Percentiles rank a stretch among this genome's conserved stretches.
phyloP scores from a whole-genome alignment of 92 coral and sea anemone genomes.

The Scolanthus callimorphus region DNA sequence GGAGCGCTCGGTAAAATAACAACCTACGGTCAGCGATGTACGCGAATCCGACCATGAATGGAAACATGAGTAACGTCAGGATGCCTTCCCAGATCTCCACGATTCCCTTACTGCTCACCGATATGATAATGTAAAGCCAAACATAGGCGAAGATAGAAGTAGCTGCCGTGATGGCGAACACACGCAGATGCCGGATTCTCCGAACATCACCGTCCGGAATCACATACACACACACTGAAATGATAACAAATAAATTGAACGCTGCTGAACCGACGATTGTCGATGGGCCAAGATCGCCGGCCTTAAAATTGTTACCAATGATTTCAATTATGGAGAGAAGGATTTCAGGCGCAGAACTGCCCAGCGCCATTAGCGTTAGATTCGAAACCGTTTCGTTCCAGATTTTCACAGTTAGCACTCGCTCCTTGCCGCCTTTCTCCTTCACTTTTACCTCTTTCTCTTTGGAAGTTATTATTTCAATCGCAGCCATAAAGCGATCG shows the following conservation, averaged over 20 bases:
- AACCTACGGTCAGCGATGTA: slow-evolving; percentile 88
- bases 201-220: slow-evolving; percentile 95
- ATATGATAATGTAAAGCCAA: slow-evolving; percentile 87
- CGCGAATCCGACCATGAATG: slow-evolving; percentile 76
- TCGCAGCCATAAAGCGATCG: slow-evolving; percentile 98
- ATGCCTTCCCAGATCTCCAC: slow-evolving; percentile 91
- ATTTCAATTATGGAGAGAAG: slow-evolving; percentile 91
- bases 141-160: slow-evolving; percentile 90
- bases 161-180: slow-evolving; percentile 92
- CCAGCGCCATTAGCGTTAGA: slow-evolving; percentile 97
- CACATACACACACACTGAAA: slow-evolving; percentile 91
- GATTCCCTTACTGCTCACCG: slow-evolving; percentile 64
- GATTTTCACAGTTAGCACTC: slow-evolving; percentile 88
- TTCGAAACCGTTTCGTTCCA: slow-evolving; percentile 99
- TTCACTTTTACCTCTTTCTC: slow-evolving; percentile 89
- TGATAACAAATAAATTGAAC: slow-evolving; percentile 91
- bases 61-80: slow-evolving; percentile 85
- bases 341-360: slow-evolving; percentile 99
- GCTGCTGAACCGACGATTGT: slow-evolving; percentile 99
- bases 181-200: slow-evolving; percentile 93
- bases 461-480: slow-evolving; percentile 96
- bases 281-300: slow-evolving; percentile 97
- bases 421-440: slow-evolving; percentile 91
- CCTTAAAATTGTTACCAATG: slow-evolving; percentile 80
- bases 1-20: slow-evolving; percentile 89